phyloP scores from a whole-genome alignment of 2,888 invertebrate genomes.

The Microctonus brassicae region DNA sequence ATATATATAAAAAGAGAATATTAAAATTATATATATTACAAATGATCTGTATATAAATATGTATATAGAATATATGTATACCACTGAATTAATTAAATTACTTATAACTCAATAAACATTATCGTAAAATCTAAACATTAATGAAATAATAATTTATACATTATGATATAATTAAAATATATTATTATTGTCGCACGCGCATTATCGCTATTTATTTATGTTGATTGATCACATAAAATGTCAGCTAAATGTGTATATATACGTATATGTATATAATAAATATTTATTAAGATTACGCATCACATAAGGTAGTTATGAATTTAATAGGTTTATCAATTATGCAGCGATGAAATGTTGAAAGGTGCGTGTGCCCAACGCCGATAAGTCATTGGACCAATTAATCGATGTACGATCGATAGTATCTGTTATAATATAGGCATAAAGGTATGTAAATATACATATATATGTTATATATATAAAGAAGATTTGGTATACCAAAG shows the following conservation, averaged over 20 bases:
- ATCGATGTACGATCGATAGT: constrained; percentile 30
- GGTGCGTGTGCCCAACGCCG: background rate
- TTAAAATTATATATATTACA: too few species aligned
- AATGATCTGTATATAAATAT: too few species aligned
- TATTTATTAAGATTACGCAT: constrained; percentile 13
- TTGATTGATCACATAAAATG: constrained; percentile 17
- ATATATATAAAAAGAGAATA: too few species aligned
- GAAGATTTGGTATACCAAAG: background rate
- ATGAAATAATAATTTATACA: too few species aligned
- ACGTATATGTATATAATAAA: background rate
- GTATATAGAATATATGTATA: too few species aligned
- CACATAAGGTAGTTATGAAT: background rate
- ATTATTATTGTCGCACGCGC: too few species aligned
- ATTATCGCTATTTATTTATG: too few species aligned
- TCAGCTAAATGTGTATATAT: too few species aligned
- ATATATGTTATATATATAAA: constrained; percentile 1
- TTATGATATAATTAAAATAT: too few species aligned
- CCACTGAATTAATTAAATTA: too few species aligned
- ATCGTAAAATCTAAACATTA: too few species aligned
- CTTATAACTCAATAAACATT: too few species aligned
- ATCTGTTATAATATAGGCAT: background rate
- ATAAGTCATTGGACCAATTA: constrained; percentile 34
- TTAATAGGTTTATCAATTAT: constrained; percentile 25
- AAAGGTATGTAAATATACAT: background rate
- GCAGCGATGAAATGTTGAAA: constrained; percentile 23